These are phyloP conservation scores for Pollenia amentaria DNA, from an alignment of 2,888 invertebrate species.

Conservation along the genomic window DNA sequence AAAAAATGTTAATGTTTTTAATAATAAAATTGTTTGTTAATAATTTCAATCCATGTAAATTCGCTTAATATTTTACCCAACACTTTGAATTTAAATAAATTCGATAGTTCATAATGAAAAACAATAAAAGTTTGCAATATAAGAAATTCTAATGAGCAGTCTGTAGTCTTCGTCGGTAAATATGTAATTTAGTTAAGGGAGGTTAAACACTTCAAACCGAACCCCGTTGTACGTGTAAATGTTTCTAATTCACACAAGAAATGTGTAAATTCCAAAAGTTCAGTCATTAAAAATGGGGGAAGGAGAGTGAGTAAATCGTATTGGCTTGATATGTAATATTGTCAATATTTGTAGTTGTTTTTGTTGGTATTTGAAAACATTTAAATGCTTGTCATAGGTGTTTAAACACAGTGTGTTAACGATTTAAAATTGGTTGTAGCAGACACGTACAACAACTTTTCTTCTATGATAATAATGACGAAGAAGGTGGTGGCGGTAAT, in stretches of 20 bases:
- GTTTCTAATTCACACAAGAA: slow-evolving; percentile 31
- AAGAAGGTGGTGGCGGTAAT: slow-evolving; percentile 28
- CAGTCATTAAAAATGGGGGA: background rate
- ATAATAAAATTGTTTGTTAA: slow-evolving; percentile 10
- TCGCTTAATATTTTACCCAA: slow-evolving; percentile 45
- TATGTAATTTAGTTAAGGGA: slow-evolving; percentile 39
- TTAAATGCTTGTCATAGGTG: slow-evolving; percentile 64
- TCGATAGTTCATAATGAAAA: slow-evolving; percentile 28
- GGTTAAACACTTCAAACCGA: slow-evolving; percentile 24
- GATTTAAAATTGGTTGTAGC: background rate
- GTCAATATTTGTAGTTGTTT: slow-evolving; percentile 9
- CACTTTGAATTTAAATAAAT: slow-evolving; percentile 15
- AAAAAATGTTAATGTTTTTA: background rate
- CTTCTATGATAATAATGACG: background rate
- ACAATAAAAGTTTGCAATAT: slow-evolving; percentile 48
- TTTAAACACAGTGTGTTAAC: slow-evolving; percentile 55
- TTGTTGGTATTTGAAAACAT: slow-evolving; percentile 44
- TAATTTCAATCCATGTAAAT: background rate
- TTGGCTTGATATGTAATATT: slow-evolving; percentile 12
- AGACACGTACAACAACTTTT: slow-evolving; percentile 18
- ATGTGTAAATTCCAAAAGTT: slow-evolving; percentile 12
- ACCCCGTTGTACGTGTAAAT: background rate
- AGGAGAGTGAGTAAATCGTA: background rate
- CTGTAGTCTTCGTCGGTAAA: background rate
- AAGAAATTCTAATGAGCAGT: slow-evolving; percentile 10